phyloP scores from a whole-genome alignment of 2,888 invertebrate genomes.

The Clunio marinus region DNA sequence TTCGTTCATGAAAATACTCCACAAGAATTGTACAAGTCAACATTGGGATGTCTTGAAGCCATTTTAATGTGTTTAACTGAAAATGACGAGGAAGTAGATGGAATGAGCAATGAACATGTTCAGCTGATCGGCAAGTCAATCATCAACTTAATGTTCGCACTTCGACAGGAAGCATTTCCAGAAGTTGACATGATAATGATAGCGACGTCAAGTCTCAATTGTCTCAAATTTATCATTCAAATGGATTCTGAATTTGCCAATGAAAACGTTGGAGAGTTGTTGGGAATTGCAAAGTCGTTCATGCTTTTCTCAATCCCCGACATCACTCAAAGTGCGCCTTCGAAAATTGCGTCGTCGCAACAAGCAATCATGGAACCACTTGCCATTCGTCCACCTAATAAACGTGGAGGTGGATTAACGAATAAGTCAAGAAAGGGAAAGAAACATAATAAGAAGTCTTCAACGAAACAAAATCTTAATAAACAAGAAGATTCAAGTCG shows the following conservation, averaged over 20 bases:
- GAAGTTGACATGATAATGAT: slow-evolving; percentile 1
- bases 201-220: slow-evolving; percentile 45
- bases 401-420: too few species aligned
- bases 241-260: slow-evolving; percentile 46
- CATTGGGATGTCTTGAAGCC: slow-evolving; percentile 42
- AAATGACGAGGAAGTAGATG: neutral
- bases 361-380: slow-evolving; percentile 56
- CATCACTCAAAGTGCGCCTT: slow-evolving; percentile 51
- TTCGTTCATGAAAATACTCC: slow-evolving; percentile 38
- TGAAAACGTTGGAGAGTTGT: slow-evolving; percentile 52
- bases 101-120: neutral
- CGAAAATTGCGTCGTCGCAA: slow-evolving; percentile 58
- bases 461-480: slow-evolving; percentile 8
- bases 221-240: slow-evolving; percentile 48
- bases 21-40: slow-evolving; percentile 42
- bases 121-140: slow-evolving; percentile 9
- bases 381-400: slow-evolving; percentile 42
- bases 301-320: slow-evolving; percentile 54
- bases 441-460: neutral
- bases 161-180: slow-evolving; percentile 16
- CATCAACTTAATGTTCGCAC: slow-evolving; percentile 21
- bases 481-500: neutral
- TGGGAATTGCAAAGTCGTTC: slow-evolving; percentile 58
- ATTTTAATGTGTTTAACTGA: slow-evolving; percentile 40
- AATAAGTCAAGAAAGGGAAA: slow-evolving; percentile 41